Evolutionary conservation across 2,888 invertebrate species (phyloP).

Genomic region (Polylopha cassiicola): DNA sequence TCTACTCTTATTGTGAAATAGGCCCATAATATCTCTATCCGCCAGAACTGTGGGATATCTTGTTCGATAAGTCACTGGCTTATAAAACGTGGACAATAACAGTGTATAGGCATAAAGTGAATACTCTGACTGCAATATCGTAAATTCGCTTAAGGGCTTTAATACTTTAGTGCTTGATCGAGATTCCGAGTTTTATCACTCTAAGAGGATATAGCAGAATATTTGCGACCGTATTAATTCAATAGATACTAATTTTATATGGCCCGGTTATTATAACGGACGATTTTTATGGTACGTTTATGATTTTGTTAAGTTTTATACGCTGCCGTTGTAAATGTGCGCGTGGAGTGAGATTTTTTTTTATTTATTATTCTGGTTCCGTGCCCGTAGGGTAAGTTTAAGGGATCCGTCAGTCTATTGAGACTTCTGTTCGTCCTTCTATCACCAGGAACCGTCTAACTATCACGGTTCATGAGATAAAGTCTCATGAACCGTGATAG

Average conservation of each 20-base stretch:
- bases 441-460: too few species aligned
- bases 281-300: constrained; percentile 18
- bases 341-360: neutral
- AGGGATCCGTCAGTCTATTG: too few species aligned
- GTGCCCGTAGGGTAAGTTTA: too few species aligned
- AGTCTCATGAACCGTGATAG: too few species aligned
- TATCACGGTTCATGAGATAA: too few species aligned
- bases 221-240: constrained; percentile 30
- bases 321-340: constrained; percentile 6
- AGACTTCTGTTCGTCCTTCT: too few species aligned
- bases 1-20: too few species aligned
- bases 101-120: constrained; percentile 41
- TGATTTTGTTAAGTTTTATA: constrained; percentile 13
- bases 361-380: too few species aligned
- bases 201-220: constrained; percentile 34
- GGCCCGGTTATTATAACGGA: constrained; percentile 14
- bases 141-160: constrained; percentile 40
- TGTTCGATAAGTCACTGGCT: constrained; percentile 31
- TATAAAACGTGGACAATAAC: constrained; percentile 34
- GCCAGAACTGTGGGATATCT: constrained; percentile 29
- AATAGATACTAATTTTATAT: constrained; percentile 29
- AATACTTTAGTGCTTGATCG: constrained; percentile 35
- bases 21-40: constrained; percentile 8
- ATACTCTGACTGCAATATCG: constrained; percentile 35
- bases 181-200: constrained; percentile 36